A percentile compares a stretch with the other conserved stretches of the same genome.
phyloP scores from a whole-genome alignment of 2,797 vertebrate species.

The Pangasius macronema region DNA sequence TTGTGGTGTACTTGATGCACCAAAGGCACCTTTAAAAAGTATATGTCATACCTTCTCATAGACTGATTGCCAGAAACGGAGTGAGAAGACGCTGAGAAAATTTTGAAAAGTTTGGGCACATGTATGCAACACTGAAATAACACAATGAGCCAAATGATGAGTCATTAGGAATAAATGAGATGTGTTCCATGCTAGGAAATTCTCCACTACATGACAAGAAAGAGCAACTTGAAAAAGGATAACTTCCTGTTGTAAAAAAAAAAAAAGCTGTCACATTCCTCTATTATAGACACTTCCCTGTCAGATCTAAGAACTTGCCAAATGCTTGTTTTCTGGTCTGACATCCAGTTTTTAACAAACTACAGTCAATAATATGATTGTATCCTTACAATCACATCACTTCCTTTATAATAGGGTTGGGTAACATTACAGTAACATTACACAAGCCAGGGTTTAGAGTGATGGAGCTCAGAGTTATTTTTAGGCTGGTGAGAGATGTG shows the following conservation, averaged over 20 bases:
- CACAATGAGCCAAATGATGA: constrained; percentile 31
- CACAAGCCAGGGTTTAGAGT: constrained; percentile 29
- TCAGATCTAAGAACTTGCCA: constrained; percentile 26
- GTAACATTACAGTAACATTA: constrained; percentile 28
- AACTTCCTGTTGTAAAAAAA: constrained; percentile 57
- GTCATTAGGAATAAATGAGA: constrained; percentile 38
- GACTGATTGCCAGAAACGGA: background rate
- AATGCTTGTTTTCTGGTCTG: constrained; percentile 4
- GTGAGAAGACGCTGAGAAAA: background rate
- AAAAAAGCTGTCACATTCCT: constrained; percentile 39
- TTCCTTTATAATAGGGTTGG: constrained; percentile 56
- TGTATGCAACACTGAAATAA: background rate
- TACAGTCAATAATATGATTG: constrained; percentile 9
- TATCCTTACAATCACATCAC: constrained; percentile 51
- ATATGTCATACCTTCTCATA: background rate
- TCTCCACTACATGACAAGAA: constrained; percentile 14
- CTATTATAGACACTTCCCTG: constrained; percentile 16
- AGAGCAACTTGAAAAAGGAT: constrained; percentile 51
- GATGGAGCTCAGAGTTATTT: constrained; percentile 50
- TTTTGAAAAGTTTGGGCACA: background rate
- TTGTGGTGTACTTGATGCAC: background rate
- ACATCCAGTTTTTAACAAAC: constrained; percentile 41
- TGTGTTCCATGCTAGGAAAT: constrained; percentile 29
- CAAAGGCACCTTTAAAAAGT: background rate
- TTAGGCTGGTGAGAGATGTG: constrained; percentile 45